Percentiles rank a stretch among this genome's conserved stretches.
These are phyloP conservation scores for Epizoanthus scotinus DNA, from an alignment of 92 coral and sea anemone species.

Conservation along the genomic window DNA sequence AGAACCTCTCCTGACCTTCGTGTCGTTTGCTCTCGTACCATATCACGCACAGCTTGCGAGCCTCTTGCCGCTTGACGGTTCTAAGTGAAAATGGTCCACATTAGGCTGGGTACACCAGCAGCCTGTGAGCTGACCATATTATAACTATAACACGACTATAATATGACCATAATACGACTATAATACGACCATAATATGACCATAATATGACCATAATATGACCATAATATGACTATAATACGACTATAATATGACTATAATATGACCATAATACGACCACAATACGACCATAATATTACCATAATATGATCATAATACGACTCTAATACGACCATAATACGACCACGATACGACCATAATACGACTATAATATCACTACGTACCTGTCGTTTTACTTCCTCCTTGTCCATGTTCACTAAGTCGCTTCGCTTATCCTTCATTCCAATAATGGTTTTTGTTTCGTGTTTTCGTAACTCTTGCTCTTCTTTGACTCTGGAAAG, in stretches of 20 bases:
- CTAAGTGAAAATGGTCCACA: conserved; percentile 24
- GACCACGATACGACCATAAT: too few relatives aligned
- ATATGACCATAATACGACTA: too few relatives aligned
- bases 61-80: conserved; percentile 83
- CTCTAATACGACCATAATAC: too few relatives aligned
- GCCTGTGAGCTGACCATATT: not conserved
- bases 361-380: not conserved
- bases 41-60: conserved; percentile 83
- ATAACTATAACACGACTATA: too few relatives aligned
- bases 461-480: conserved; percentile 64
- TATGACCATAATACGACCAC: too few relatives aligned
- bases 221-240: too few relatives aligned
- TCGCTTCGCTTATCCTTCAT: conserved; percentile 78
- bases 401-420: conserved; percentile 80
- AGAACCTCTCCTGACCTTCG: conserved; percentile 53
- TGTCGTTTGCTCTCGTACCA: conserved; percentile 79
- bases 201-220: not conserved
- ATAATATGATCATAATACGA: too few relatives aligned
- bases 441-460: conserved; percentile 49
- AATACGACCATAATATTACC: too few relatives aligned
- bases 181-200: too few relatives aligned
- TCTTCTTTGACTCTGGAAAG: conserved; percentile 70
- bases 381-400: conserved; percentile 70
- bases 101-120: not conserved
- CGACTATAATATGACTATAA: not conserved